Percentiles rank a stretch among this genome's conserved stretches.
Conservation (phyloP, 2,888 invertebrate genomes). For the Ichneumoninae sp. region DNA sequence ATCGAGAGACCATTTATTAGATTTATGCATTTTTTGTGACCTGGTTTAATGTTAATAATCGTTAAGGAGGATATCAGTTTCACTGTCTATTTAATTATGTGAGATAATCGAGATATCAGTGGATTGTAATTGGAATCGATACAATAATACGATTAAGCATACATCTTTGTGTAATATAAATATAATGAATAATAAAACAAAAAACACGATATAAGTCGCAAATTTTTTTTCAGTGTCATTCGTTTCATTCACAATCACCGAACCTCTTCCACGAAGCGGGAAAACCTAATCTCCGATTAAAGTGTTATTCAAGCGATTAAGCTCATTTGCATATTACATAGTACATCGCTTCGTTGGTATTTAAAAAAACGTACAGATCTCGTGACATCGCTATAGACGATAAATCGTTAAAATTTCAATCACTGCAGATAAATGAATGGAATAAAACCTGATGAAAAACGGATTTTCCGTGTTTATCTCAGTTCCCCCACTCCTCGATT, state of each 20-base stretch:
- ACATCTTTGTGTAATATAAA: conserved; percentile 82
- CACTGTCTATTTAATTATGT: conserved; percentile 77
- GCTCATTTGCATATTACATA: background rate
- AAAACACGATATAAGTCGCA: conserved; percentile 76
- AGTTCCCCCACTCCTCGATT: background rate
- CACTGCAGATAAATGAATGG: conserved; percentile 35
- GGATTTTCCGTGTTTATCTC: conserved; percentile 14
- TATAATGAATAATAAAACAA: conserved; percentile 79
- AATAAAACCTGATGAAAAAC: conserved; percentile 20
- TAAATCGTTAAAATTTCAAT: conserved; percentile 22
- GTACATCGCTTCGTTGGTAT: background rate
- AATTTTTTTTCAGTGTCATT: conserved; percentile 53
- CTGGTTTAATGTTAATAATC: conserved; percentile 78
- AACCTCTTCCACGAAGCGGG: background rate
- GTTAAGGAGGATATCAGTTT: conserved; percentile 70
- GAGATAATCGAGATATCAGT: conserved; percentile 74
- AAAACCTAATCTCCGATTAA: no score
- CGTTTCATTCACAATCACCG: background rate
- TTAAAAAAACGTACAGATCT: background rate
- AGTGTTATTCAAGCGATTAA: no score
- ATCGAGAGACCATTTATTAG: conserved; percentile 68
- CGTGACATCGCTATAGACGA: background rate
- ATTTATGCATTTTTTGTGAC: conserved; percentile 78
- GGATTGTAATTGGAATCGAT: conserved; percentile 79
- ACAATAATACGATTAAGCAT: conserved; percentile 81